Percentiles rank a stretch among this genome's conserved stretches.
Evolutionary conservation across 1,140 invertebrate genomes (phyloP).

Genomic region (Hypsibius dujardini): DNA sequence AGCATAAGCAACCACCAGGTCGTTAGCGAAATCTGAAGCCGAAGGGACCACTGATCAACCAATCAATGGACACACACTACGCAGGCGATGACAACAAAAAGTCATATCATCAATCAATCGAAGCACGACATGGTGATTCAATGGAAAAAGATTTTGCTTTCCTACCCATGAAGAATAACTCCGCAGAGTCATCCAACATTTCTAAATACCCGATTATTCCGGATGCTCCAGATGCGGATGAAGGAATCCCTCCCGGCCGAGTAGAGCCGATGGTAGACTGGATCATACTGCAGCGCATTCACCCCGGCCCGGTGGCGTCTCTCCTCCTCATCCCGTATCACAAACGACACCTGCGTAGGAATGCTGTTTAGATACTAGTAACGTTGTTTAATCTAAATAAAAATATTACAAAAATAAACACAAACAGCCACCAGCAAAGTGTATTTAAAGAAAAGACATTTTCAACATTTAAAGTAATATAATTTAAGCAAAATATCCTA

Average conservation of each 20-base stretch:
- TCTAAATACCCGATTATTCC: slow-evolving; percentile 31
- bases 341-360: slow-evolving; percentile 68
- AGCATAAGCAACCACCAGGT: too few relatives aligned
- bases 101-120: not conserved
- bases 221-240: slow-evolving; percentile 79
- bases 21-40: too few relatives aligned
- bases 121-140: slow-evolving; percentile 15
- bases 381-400: too few relatives aligned
- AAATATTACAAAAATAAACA: too few relatives aligned
- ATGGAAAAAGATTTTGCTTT: not conserved
- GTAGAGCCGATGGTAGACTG: slow-evolving; percentile 66
- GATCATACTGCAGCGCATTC: slow-evolving; percentile 84
- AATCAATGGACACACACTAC: not conserved
- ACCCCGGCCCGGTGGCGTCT: slow-evolving; percentile 79
- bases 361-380: too few relatives aligned
- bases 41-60: too few relatives aligned
- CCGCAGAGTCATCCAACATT: too few relatives aligned
- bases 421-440: too few relatives aligned
- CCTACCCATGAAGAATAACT: too few relatives aligned
- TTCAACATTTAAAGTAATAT: too few relatives aligned
- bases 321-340: slow-evolving; percentile 90
- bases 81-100: slow-evolving; percentile 13
- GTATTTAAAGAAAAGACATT: too few relatives aligned
- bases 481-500: too few relatives aligned
- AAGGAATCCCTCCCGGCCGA: slow-evolving; percentile 95